Evolutionary conservation across 2,113 vertebrate species (phyloP), one percentile per base, ranked within the genome.

Genomic region (Gymnarchus niloticus): DNA sequence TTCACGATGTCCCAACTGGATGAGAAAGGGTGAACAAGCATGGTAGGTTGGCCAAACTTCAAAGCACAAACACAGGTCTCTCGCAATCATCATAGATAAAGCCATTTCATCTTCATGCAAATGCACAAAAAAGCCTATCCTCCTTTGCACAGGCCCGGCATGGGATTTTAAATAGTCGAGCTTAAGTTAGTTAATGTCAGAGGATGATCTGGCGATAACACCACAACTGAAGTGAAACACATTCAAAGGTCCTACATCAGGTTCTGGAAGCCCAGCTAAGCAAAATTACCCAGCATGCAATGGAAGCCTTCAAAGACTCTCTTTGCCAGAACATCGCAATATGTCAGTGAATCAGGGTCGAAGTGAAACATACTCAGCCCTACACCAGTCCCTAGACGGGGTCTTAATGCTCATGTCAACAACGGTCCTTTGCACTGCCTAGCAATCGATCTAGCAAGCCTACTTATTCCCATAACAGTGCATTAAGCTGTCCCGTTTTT

Each of bases 401-500:
- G 19, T 28, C 4, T 56, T 28, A 82, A 54, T 82, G 80, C 51
- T 82, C 17, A 19, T 19, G 49, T 51, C 25, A 54, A 17, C 12
- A 54, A 9, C 46, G 28, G n/a, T 25, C 59, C 51, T 28, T 12
- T 33, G 25, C 14, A 81, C 12, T 1, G 21, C 17, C 76, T 78
- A 48, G 44, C 37, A 12, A 82, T 56, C 80, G 14, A 82, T 33
- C 80, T 1, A 82, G 80, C 51, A 82, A 33, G 37, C 48, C 56
- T 54, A 82, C 48, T 82, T 82, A 65, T 65, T 65, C 59, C 59
- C 59, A 54, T 54, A 77, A 77, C 73, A 33, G 80, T 12, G 54
- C 37, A 82, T 51, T n/a, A 65, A 25, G 3, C 8, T 81, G 49
- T 81, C 54, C 80, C 51, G 28, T 33, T 82, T 82, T 82, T 56